A percentile compares a stretch with the other conserved stretches of the same genome.
phyloP scores from a whole-genome alignment of 1,140 invertebrate species.

The Trichomalopsis sarcophagae region DNA sequence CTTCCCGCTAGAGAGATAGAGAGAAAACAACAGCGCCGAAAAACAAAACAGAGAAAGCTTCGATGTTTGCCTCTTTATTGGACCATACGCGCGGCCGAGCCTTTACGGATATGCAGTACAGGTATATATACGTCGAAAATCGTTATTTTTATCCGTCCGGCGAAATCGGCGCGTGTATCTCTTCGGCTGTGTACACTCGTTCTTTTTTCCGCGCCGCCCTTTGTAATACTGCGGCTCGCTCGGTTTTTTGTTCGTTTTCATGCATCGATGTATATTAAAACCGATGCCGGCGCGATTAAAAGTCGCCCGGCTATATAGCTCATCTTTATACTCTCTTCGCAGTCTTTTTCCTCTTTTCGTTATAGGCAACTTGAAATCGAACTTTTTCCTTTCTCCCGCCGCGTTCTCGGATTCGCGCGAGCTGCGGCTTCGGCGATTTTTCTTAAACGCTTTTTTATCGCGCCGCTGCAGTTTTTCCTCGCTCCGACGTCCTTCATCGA shows the following conservation, averaged over 20 bases:
- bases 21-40: background rate
- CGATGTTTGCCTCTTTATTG: constrained; percentile 31
- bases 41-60: background rate
- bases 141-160: constrained; percentile 5
- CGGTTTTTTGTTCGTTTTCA: background rate
- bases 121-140: background rate
- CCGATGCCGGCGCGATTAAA: background rate
- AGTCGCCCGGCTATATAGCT: background rate
- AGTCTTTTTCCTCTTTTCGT: too few relatives aligned
- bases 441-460: constrained; percentile 1
- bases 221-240: background rate
- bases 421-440: background rate
- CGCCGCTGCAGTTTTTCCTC: constrained; percentile 5
- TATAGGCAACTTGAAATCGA: too few relatives aligned
- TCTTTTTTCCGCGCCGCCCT: background rate
- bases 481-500: background rate
- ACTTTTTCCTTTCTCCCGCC: background rate
- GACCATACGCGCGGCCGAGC: background rate
- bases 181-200: background rate
- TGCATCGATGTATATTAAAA: background rate
- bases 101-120: background rate
- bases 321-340: too few relatives aligned
- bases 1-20: background rate
- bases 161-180: constrained; percentile 24
- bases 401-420: background rate